Evolutionary conservation across 1,140 invertebrate species (phyloP), one percentile per base, ranked within the genome.

Genomic region (Zaprionus kolodkinae): DNA sequence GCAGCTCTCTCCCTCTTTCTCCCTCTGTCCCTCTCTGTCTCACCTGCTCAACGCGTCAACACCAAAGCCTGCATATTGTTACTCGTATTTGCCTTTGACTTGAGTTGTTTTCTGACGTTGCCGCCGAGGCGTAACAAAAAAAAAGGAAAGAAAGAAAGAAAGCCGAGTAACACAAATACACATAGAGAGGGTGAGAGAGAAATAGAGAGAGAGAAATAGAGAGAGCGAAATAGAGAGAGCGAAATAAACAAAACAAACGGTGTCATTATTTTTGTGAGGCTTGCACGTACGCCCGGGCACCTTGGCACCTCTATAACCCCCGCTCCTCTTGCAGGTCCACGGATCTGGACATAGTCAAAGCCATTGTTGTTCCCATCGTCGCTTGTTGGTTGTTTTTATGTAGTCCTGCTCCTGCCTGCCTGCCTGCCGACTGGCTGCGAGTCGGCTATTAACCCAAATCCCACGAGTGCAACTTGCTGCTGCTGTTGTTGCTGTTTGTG

Each of bases 401-500:
- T 72, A 67, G 69, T 67, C 68, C 67, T 62, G 21, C 21, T 2
- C 2, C 21, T 21, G 1, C 21, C 21, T 21, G 21, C 21, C 21
- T 21, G 57, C 27, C 62, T 70, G 48, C 68, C 50, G 12, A 25
- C 38, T 43, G 43, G 45, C 62, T 56, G 64, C 38, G 57, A 62
- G 52, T 63, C 73, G 84, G 84, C 84, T 88, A 85, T 87, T 87
- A 87, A 89, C 84, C 84, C 84, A 87, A 89, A 87, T 87, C 85
- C 84, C 84, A 55, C 54, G 78, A 87, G 84, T 87, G 85, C 70
- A 81, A 72, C 80, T 89, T 87, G 83, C 73, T 81, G 30, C 74
- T 71, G 59, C 17, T 48, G 45, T 21, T 21, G 1, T 48, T 3
- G 15, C 11, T 48, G 85, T 84, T 87, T 84, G 1, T 21, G 21